A percentile compares a stretch with the other conserved stretches of the same genome.
phyloP scores from a whole-genome alignment of 2,113 vertebrate genomes.

The Cygnus atratus region DNA sequence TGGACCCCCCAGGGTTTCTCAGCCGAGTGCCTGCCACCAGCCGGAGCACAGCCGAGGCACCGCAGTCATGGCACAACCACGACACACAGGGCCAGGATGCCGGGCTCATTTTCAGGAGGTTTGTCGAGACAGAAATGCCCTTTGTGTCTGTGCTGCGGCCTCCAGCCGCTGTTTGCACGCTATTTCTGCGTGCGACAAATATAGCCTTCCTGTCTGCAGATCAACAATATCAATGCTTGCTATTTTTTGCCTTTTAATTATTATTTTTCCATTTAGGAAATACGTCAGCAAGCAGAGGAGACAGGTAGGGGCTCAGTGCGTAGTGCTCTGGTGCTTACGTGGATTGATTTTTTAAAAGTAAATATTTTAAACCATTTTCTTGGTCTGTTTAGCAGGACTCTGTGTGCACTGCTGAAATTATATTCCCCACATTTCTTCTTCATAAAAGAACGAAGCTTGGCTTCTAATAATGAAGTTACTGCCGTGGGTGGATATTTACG shows the following conservation, averaged over 20 bases:
- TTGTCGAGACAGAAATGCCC: neutral
- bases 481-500: neutral
- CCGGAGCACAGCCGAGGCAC: neutral
- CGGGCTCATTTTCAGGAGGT: neutral
- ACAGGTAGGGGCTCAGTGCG: neutral
- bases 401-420: neutral
- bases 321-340: neutral
- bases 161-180: neutral
- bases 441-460: neutral
- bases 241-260: neutral
- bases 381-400: neutral
- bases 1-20: neutral
- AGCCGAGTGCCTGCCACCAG: neutral
- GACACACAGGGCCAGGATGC: rapidly evolving
- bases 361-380: neutral
- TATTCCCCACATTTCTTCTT: neutral
- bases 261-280: neutral
- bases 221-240: neutral
- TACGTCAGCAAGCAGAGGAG: neutral
- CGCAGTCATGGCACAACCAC: neutral
- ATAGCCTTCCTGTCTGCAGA: neutral
- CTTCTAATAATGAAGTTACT: neutral
- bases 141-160: neutral
- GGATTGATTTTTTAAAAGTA: neutral
- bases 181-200: neutral